These are phyloP conservation scores for Oreochromis mossambicus DNA, from an alignment of 2,797 vertebrate genomes.

Conservation along the genomic window DNA sequence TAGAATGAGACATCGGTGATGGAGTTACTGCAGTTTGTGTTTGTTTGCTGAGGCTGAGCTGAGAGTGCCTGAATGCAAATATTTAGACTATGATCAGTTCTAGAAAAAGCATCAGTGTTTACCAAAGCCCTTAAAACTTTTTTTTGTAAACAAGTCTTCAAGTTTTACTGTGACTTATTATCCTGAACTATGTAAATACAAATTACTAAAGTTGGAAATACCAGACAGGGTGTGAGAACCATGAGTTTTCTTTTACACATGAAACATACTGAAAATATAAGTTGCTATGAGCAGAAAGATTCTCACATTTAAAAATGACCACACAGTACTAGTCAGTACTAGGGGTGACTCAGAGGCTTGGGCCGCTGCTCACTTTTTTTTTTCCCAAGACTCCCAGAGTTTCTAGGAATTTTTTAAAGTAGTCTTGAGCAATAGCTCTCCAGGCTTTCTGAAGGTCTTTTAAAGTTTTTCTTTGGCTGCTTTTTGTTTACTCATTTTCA, in stretches of 20 bases:
- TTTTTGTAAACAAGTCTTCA: not conserved
- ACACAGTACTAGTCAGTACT: not conserved
- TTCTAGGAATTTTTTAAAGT: not conserved
- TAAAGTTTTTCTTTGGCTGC: not conserved
- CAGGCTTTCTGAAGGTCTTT: not conserved
- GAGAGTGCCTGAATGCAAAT: slow-evolving; percentile 20
- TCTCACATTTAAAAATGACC: not conserved
- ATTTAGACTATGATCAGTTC: not conserved
- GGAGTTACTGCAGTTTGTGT: slow-evolving; percentile 44
- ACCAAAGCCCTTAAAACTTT: not conserved
- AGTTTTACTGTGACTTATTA: not conserved
- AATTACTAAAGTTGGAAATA: not conserved
- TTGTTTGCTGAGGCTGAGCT: slow-evolving; percentile 42
- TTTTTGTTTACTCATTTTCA: not conserved
- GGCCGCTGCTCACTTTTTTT: not conserved
- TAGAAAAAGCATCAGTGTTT: not conserved
- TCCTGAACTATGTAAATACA: not conserved
- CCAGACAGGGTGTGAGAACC: not conserved
- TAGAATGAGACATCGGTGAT: slow-evolving; percentile 65
- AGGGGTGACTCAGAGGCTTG: not conserved
- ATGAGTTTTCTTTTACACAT: not conserved
- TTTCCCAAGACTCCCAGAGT: not conserved
- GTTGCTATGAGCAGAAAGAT: not conserved
- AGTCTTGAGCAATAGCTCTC: not conserved
- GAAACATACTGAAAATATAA: not conserved